phyloP scores from a whole-genome alignment of 1,140 invertebrate genomes.

The Drosophila miranda region DNA sequence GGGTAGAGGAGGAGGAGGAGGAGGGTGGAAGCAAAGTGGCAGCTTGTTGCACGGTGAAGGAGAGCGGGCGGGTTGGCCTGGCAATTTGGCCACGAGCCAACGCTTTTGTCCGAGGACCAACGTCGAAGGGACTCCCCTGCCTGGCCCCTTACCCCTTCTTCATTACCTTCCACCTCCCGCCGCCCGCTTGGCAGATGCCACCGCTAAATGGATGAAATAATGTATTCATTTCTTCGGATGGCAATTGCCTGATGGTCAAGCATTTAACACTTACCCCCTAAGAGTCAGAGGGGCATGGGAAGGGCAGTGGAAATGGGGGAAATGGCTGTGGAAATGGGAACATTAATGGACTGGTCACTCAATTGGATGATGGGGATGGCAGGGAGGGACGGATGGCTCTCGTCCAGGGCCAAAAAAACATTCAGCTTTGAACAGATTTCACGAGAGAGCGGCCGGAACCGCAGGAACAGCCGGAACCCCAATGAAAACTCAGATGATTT shows the following conservation, averaged over 20 bases:
- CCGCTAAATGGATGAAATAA: constrained; percentile 45
- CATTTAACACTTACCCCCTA: constrained; percentile 45
- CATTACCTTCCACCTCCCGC: not conserved
- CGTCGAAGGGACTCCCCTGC: constrained; percentile 26
- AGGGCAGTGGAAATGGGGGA: constrained; percentile 18
- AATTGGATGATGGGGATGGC: constrained; percentile 16
- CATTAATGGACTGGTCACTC: constrained; percentile 52
- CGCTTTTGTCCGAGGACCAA: constrained; percentile 44
- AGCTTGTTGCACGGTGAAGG: constrained; percentile 4
- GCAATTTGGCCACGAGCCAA: constrained; percentile 63
- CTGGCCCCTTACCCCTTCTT: not conserved
- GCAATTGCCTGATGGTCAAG: constrained; percentile 32
- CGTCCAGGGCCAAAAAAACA: too few relatives aligned
- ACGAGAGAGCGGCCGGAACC: too few relatives aligned
- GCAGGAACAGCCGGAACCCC: too few relatives aligned
- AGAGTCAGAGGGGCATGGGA: constrained; percentile 15
- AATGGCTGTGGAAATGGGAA: constrained; percentile 30
- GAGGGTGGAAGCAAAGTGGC: not conserved
- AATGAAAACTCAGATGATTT: not conserved
- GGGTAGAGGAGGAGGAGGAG: not conserved
- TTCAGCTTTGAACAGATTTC: too few relatives aligned
- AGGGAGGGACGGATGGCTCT: not conserved
- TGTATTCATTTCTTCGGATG: constrained; percentile 46
- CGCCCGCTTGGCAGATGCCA: not conserved
- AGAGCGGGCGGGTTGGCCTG: not conserved